Evolutionary conservation across 2,113 vertebrate species (phyloP).

Genomic region (Aegypius monachus): DNA sequence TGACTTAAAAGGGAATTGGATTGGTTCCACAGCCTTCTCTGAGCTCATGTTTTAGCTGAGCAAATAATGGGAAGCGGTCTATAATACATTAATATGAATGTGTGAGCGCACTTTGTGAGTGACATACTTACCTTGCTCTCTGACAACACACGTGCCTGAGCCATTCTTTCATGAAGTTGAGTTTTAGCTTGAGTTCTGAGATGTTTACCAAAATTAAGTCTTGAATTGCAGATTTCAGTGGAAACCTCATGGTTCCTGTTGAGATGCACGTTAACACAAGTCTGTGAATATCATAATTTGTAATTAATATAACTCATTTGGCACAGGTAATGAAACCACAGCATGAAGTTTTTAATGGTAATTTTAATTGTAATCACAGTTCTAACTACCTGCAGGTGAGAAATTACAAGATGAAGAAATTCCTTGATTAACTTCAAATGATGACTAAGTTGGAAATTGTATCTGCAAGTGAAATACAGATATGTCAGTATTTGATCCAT

Average conservation of each 20-base stretch:
- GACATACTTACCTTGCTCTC: not conserved
- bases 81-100: not conserved
- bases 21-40: not conserved
- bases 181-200: not conserved
- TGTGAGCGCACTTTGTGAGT: not conserved
- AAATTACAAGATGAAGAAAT: conserved; percentile 40
- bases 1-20: not conserved
- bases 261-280: not conserved
- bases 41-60: not conserved
- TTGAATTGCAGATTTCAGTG: conserved; percentile 1
- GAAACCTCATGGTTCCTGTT: not conserved
- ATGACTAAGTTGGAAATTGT: not conserved
- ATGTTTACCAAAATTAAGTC: not conserved
- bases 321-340: conserved; percentile 36
- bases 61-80: not conserved
- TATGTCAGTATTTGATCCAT: not conserved
- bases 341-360: conserved; percentile 35
- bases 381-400: conserved; percentile 33
- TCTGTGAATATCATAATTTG: not conserved
- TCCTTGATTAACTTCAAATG: conserved; percentile 41
- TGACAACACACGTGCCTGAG: not conserved
- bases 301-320: conserved; percentile 47
- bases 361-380: conserved; percentile 53
- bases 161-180: not conserved
- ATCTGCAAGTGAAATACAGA: conserved; percentile 29